Percentiles rank a stretch among this genome's conserved stretches.
Evolutionary conservation across 2,113 vertebrate species (phyloP).

Genomic region (Sylvietta virens): DNA sequence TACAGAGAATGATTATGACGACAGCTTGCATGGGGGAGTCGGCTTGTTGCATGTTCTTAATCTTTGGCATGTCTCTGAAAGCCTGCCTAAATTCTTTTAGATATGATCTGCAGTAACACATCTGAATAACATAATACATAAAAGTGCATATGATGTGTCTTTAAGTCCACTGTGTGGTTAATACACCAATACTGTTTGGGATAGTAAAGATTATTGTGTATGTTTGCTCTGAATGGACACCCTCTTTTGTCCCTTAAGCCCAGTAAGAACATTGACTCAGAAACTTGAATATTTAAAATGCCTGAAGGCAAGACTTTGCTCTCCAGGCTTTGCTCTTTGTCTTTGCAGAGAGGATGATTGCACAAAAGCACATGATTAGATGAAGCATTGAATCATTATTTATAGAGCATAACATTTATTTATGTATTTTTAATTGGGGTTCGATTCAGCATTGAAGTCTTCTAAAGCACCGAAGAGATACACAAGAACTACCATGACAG

Average conservation of each 20-base stretch:
- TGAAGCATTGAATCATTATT: neutral
- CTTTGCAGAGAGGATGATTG: neutral
- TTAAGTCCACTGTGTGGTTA: neutral
- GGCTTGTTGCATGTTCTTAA: neutral
- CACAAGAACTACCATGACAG: neutral
- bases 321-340: neutral
- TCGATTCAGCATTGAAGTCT: neutral
- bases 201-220: neutral
- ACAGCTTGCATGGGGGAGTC: neutral
- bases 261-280: neutral
- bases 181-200: neutral
- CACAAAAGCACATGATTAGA: neutral
- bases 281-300: slow-evolving; percentile 21
- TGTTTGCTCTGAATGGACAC: neutral
- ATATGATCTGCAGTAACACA: neutral
- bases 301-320: neutral
- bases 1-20: neutral
- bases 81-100: neutral
- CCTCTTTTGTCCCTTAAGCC: neutral
- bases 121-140: neutral
- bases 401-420: neutral
- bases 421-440: neutral
- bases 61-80: neutral
- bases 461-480: neutral
- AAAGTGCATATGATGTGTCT: neutral